Conservation (phyloP, 2,113 vertebrate species). For the Calyptomena viridis region DNA sequence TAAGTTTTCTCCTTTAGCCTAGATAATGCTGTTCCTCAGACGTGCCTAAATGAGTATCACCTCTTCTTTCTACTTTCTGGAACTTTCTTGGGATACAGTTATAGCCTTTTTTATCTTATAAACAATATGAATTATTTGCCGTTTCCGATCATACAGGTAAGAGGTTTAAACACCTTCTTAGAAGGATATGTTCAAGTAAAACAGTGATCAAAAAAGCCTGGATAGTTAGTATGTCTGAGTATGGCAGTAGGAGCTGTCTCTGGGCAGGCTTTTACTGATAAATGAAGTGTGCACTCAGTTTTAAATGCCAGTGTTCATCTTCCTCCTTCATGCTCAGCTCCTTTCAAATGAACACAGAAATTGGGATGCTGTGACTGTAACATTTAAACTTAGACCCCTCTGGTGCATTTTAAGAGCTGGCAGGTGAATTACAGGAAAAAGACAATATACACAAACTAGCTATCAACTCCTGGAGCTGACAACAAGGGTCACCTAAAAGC, state of each 20-base stretch:
- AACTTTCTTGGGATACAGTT: slow-evolving; percentile 89
- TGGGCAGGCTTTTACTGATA: neutral
- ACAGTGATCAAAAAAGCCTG: neutral
- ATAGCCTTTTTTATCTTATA: slow-evolving; percentile 88
- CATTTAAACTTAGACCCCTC: neutral
- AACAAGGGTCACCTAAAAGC: neutral
- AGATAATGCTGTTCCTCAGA: slow-evolving; percentile 24
- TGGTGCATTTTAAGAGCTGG: neutral
- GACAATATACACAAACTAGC: neutral
- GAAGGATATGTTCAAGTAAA: neutral
- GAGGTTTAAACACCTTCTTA: neutral
- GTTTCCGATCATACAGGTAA: slow-evolving; percentile 91
- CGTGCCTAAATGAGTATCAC: slow-evolving; percentile 92
- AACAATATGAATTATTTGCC: slow-evolving; percentile 92
- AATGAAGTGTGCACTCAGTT: neutral
- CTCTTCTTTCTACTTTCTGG: slow-evolving; percentile 88
- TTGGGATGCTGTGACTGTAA: neutral
- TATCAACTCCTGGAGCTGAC: neutral
- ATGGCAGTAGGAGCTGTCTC: neutral
- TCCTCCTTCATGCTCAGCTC: neutral
- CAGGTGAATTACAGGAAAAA: neutral
- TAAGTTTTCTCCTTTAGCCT: slow-evolving; percentile 24
- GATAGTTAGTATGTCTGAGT: neutral
- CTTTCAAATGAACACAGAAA: neutral
- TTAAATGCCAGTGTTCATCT: neutral